Evolutionary conservation across 2,888 invertebrate species (phyloP).

Genomic region (Toxonevra muliebris): DNA sequence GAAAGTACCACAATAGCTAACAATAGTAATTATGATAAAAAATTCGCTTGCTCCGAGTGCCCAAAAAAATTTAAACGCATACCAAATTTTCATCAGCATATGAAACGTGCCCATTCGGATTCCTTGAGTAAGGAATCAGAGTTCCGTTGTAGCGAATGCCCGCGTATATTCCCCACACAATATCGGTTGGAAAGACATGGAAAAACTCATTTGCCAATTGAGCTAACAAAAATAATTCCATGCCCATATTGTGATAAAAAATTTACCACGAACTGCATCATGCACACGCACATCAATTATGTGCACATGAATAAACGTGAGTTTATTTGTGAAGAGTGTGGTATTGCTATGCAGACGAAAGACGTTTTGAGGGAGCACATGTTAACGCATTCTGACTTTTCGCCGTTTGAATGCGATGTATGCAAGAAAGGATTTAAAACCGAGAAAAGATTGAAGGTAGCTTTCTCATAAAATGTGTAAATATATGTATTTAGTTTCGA

Average conservation of each 20-base stretch:
- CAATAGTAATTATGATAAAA: background rate
- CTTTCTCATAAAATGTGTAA: conserved; percentile 43
- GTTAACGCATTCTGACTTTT: conserved; percentile 65
- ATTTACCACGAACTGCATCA: conserved; percentile 45
- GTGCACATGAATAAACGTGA: conserved; percentile 62
- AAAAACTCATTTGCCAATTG: conserved; percentile 25
- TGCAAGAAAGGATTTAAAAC: conserved; percentile 62
- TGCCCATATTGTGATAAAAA: conserved; percentile 56
- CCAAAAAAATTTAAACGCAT: conserved; percentile 30
- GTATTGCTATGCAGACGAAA: conserved; percentile 64
- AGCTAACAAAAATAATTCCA: conserved; percentile 37
- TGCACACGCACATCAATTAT: conserved; percentile 51
- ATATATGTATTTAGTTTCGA: too few species aligned
- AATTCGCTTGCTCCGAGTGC: conserved; percentile 32
- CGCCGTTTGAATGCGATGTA: conserved; percentile 50
- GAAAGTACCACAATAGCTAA: too few species aligned
- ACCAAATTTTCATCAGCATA: conserved; percentile 40
- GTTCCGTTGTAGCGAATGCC: conserved; percentile 41
- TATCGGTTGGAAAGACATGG: conserved; percentile 38
- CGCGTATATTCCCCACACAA: conserved; percentile 34
- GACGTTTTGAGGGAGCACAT: conserved; percentile 66
- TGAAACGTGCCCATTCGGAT: conserved; percentile 41
- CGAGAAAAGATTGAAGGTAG: conserved; percentile 43
- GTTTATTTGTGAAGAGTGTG: conserved; percentile 66
- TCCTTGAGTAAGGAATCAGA: conserved; percentile 19